A percentile compares a stretch with the other conserved stretches of the same genome.
Evolutionary conservation across 2,113 vertebrate genomes (phyloP).

Genomic region (Pangasianodon hypophthalmus): DNA sequence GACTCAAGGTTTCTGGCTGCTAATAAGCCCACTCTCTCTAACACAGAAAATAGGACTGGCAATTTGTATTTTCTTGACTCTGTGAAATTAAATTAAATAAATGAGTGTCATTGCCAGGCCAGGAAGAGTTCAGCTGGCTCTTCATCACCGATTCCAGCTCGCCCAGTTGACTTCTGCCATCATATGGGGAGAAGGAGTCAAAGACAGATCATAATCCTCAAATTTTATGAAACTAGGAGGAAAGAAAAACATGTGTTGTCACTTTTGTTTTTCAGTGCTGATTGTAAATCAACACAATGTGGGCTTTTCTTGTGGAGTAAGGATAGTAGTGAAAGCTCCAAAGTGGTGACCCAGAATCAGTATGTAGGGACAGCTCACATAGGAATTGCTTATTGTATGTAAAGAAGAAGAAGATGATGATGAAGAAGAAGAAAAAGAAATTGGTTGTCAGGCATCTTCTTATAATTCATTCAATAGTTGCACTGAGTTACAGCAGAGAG

Average conservation of each 20-base stretch:
- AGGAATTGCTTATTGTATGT: not conserved
- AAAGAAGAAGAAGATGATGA: not conserved
- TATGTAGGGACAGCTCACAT: not conserved
- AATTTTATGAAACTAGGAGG: not conserved
- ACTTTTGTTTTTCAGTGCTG: not conserved
- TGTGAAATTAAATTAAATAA: not conserved
- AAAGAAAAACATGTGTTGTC: not conserved
- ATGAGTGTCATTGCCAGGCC: too few species aligned
- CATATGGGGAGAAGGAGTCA: not conserved
- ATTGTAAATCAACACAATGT: not conserved
- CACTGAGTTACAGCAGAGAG: not conserved
- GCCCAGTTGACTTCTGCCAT: not conserved
- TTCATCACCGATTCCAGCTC: not conserved
- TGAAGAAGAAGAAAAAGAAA: not conserved
- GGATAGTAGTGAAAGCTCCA: not conserved
- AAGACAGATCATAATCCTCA: not conserved
- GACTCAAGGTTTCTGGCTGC: not conserved
- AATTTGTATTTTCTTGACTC: not conserved
- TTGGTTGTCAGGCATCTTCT: not conserved
- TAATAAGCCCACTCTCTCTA: not conserved
- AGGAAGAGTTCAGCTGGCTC: not conserved
- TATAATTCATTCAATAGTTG: not conserved
- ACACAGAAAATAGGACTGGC: not conserved
- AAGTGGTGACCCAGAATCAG: not conserved
- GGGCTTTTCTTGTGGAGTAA: not conserved